A percentile compares a stretch with the other conserved stretches of the same genome.
Conservation (phyloP, 2,113 vertebrate species). For the Xenus cinereus region DNA sequence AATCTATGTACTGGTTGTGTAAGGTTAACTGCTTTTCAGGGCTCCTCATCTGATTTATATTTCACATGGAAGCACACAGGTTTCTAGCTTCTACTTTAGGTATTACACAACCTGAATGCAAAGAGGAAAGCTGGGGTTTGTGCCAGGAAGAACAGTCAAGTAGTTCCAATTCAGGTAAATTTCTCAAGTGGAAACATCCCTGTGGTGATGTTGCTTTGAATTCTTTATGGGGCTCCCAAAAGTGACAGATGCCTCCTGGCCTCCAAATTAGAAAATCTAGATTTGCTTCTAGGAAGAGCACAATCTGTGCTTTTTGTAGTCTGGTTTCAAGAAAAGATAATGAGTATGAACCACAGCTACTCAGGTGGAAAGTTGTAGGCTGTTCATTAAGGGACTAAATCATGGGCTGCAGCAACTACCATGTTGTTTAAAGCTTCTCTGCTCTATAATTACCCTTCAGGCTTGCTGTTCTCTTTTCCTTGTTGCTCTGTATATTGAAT, state of each 20-base stretch:
- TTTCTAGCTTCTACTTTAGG: background rate
- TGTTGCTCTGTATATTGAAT: background rate
- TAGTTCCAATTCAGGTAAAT: background rate
- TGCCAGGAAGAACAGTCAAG: background rate
- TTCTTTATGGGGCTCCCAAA: background rate
- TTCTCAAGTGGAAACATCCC: background rate
- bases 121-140: background rate
- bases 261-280: background rate
- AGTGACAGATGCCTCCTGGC: background rate
- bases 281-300: background rate
- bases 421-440: background rate
- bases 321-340: background rate
- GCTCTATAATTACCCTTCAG: background rate
- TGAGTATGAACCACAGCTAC: background rate
- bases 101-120: background rate
- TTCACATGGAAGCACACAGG: background rate
- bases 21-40: background rate
- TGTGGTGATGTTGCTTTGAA: background rate
- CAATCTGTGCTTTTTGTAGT: background rate
- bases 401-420: rapidly evolving
- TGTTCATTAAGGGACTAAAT: background rate
- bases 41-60: background rate
- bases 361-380: background rate
- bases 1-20: background rate
- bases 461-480: background rate